Percentiles rank a stretch among this genome's conserved stretches.
Conservation (phyloP, 2,113 vertebrate species). For the Progne subis region DNA sequence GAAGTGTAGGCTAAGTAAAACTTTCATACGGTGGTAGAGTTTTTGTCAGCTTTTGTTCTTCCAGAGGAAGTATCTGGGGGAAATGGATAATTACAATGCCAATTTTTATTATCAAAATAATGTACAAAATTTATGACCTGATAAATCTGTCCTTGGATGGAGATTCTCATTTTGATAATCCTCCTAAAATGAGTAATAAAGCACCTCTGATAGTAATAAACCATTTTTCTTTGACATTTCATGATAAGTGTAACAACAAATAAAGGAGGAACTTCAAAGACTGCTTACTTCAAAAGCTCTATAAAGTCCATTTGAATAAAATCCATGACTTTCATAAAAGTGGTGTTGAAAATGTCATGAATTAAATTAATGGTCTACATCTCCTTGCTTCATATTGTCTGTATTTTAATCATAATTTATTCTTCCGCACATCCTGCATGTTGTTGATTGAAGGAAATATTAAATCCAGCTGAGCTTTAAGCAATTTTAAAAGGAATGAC, state of each 20-base stretch:
- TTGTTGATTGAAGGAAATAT: conserved; percentile 70
- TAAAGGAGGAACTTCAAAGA: conserved; percentile 65
- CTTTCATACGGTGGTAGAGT: background rate
- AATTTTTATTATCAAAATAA: conserved; percentile 65
- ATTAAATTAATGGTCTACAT: conserved; percentile 65
- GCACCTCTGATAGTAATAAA: conserved; percentile 59
- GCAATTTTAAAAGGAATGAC: conserved; percentile 61
- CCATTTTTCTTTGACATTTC: conserved; percentile 64
- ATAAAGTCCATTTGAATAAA: conserved; percentile 68
- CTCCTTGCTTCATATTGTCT: conserved; percentile 62
- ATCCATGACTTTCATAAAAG: conserved; percentile 58
- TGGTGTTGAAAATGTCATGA: conserved; percentile 69
- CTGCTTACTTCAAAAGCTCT: conserved; percentile 68
- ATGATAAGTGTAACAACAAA: conserved; percentile 66
- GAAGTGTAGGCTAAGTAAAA: background rate
- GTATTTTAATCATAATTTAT: conserved; percentile 69
- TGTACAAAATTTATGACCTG: conserved; percentile 55
- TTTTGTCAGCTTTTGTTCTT: conserved; percentile 33
- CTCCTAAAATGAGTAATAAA: conserved; percentile 66
- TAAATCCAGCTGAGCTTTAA: conserved; percentile 68
- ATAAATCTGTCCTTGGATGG: conserved; percentile 57
- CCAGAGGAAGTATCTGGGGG: conserved; percentile 16
- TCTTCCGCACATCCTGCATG: conserved; percentile 58
- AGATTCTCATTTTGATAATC: conserved; percentile 69
- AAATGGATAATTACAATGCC: conserved; percentile 45